Evolutionary conservation across 1,140 invertebrate species (phyloP), one percentile per base, ranked within the genome.

Genomic region (Ceratina calcarata): DNA sequence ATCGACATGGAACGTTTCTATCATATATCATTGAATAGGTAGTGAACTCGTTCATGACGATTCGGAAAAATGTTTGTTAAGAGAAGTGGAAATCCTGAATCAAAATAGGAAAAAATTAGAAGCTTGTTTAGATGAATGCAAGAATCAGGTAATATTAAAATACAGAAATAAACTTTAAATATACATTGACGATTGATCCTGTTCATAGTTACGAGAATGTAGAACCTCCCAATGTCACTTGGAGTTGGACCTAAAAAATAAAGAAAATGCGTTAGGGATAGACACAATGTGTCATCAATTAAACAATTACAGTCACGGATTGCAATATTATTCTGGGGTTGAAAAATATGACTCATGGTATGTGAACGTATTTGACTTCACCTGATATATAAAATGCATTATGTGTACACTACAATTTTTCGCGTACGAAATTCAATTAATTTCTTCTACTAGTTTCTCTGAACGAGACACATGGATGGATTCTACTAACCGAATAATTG

Each of bases 251-350:
- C 94, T 98, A 70, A 95, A 96, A 71, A 97, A 97, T 90, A 99
- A 99, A 93, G 96, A 98, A 91, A 96, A 96, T 71, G 96, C 98
- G 0, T 94, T 98, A 71, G 96, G 96, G 45, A 97, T 98, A 80
- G 98, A 99, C 92, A 95, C 95, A 62, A 94, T 97, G 90, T 97
- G 97, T 91, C 96, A 97, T 94, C 96, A 97, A 88, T 93, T 98
- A 49, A 97, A 97, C 90, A 98, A 98, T 92, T 95, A 95, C 84
- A 97, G 96, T 8, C 92, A 96, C 82, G 97, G 97, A 18, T 96
- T 98, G 73, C 97, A 97, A 86, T 98, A 97, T 91, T 97, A 97
- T 91, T 96, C 97, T 24, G 97, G 97, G 78, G 98, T 98, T 84
- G 97, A 99, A 92, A 97, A 96, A 93, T 96, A 95, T 87, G 97